Evolutionary conservation across 2,797 vertebrate genomes (phyloP).

Genomic region (Neosilurus hyrtlii): DNA sequence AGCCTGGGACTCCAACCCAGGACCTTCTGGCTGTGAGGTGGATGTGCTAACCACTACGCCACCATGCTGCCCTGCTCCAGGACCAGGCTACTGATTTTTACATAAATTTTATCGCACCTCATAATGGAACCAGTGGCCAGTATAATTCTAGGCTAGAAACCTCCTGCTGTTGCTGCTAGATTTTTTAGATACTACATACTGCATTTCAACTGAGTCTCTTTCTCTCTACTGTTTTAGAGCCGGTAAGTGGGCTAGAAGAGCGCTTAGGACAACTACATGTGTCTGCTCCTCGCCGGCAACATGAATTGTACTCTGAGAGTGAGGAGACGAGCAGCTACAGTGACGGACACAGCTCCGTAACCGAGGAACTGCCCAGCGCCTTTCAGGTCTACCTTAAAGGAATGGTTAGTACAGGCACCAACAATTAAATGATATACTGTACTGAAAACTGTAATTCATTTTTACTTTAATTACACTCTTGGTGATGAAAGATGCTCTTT

Average conservation of each 20-base stretch:
- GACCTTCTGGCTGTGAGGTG: too few species aligned
- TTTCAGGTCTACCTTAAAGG: conserved; percentile 64
- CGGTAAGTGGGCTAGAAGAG: conserved; percentile 64
- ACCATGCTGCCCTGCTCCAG: too few species aligned
- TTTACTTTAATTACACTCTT: not conserved
- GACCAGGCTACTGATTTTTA: too few species aligned
- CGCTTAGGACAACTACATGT: conserved; percentile 58
- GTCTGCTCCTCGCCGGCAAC: conserved; percentile 37
- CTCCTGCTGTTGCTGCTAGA: not conserved
- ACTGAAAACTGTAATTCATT: not conserved
- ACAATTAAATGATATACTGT: not conserved
- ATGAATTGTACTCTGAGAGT: conserved; percentile 50
- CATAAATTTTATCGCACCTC: too few species aligned
- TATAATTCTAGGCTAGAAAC: not conserved
- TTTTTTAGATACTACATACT: not conserved
- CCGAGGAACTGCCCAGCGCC: conserved; percentile 50
- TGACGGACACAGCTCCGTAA: conserved; percentile 51
- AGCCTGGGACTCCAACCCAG: too few species aligned
- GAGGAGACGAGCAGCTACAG: conserved; percentile 53
- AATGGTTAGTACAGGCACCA: conserved; percentile 64
- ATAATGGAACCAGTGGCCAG: not conserved
- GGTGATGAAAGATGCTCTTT: not conserved
- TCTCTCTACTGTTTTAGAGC: conserved; percentile 32
- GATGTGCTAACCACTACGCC: too few species aligned
- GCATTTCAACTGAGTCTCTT: not conserved